These are phyloP conservation scores for Vanacampus margaritifer DNA, from an alignment of 2,113 vertebrate genomes.

Conservation along the genomic window DNA sequence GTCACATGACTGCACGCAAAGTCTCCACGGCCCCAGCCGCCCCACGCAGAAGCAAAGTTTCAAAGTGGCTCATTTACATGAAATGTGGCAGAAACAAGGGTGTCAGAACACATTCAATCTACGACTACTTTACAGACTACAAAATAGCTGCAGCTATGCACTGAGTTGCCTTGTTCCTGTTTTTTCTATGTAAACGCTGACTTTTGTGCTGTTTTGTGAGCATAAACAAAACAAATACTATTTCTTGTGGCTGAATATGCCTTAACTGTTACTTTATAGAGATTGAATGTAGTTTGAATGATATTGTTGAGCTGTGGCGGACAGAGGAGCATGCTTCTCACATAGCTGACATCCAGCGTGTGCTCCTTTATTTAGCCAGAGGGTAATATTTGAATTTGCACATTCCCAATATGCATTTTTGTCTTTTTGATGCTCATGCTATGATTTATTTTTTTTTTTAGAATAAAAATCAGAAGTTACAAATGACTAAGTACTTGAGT, in stretches of 20 bases:
- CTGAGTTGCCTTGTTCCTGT: neutral
- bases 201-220: neutral
- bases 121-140: too few relatives aligned
- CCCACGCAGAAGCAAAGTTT: neutral
- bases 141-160: too few relatives aligned
- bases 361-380: too few relatives aligned
- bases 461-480: too few relatives aligned
- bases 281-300: neutral
- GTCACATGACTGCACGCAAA: neutral
- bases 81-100: neutral
- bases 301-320: too few relatives aligned
- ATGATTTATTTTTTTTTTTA: too few relatives aligned
- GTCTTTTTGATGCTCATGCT: too few relatives aligned
- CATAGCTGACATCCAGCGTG: too few relatives aligned
- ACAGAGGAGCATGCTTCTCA: too few relatives aligned
- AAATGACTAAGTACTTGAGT: too few relatives aligned
- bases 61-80: neutral
- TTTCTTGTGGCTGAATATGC: neutral
- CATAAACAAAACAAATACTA: neutral
- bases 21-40: neutral
- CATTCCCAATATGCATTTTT: too few relatives aligned
- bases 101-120: neutral
- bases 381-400: too few relatives aligned
- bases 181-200: neutral
- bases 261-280: neutral